Evolutionary conservation across 2,888 invertebrate genomes (phyloP).

Genomic region (Athripsodes cinereus): DNA sequence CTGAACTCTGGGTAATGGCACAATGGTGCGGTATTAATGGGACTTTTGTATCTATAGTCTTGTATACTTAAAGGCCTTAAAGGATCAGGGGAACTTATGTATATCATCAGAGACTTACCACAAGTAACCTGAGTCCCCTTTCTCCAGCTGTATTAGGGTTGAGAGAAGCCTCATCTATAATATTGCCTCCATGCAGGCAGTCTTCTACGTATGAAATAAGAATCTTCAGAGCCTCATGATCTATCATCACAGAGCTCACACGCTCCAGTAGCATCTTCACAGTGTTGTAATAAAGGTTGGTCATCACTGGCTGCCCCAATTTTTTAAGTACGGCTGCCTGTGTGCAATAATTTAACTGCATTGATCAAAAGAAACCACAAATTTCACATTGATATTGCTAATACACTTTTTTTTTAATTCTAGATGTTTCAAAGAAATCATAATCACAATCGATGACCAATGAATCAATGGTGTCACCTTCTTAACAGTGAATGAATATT

Average conservation of each 20-base stretch:
- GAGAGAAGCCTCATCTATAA: slow-evolving; percentile 70
- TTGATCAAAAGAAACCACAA: no score
- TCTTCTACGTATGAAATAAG: slow-evolving; percentile 61
- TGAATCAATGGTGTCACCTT: no score
- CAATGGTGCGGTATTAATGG: no score
- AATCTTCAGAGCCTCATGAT: slow-evolving; percentile 78
- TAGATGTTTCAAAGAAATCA: no score
- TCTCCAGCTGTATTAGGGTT: slow-evolving; percentile 78
- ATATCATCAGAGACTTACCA: slow-evolving; percentile 44
- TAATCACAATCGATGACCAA: no score
- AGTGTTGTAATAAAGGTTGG: slow-evolving; percentile 91
- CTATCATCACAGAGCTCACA: slow-evolving; percentile 94
- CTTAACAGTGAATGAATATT: background rate
- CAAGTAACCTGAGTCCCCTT: slow-evolving; percentile 80
- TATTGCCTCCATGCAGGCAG: slow-evolving; percentile 64
- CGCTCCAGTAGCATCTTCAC: slow-evolving; percentile 93
- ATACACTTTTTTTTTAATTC: no score
- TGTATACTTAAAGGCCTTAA: no score
- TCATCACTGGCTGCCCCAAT: slow-evolving; percentile 90
- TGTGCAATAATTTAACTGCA: slow-evolving; percentile 27
- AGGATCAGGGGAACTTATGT: no score
- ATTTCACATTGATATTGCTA: no score
- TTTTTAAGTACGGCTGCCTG: slow-evolving; percentile 80
- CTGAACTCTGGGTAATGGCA: no score
- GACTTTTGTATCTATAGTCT: no score